Evolutionary conservation across 2,888 invertebrate genomes (phyloP).

Genomic region (Paralinhomoeus sp.): DNA sequence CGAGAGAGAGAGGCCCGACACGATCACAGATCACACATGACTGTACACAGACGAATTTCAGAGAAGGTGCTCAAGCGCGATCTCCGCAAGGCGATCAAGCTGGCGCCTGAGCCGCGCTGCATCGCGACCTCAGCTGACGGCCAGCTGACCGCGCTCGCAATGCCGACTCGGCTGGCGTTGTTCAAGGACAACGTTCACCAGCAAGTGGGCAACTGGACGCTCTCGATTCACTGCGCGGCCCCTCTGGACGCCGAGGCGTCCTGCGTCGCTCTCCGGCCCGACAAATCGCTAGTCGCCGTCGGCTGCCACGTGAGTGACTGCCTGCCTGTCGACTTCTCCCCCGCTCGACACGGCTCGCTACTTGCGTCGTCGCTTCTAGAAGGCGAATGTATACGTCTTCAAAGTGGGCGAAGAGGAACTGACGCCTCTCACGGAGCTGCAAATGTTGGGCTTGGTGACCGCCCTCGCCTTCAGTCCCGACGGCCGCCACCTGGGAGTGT

Average conservation of each 20-base stretch:
- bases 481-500: conserved; percentile 60
- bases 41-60: no score
- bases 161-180: conserved; percentile 36
- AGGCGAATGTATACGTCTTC: conserved; percentile 42
- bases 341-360: no score
- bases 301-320: conserved; percentile 42
- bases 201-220: no score
- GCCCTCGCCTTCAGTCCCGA: conserved; percentile 72
- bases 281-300: conserved; percentile 55
- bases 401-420: conserved; percentile 28
- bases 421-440: conserved; percentile 35
- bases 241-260: conserved; percentile 48
- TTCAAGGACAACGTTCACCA: no score
- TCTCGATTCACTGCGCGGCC: no score
- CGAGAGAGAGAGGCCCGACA: no score
- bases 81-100: conserved; percentile 6
- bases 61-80: no score
- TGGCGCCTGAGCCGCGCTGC: conserved; percentile 21
- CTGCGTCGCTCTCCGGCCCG: conserved; percentile 51
- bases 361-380: no score
- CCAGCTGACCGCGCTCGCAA: conserved; percentile 49
- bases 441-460: conserved; percentile 56
- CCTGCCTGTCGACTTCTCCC: no score
- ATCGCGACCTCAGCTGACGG: conserved; percentile 14
- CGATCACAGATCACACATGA: no score